Base-by-base conservation (phyloP, 2,888 invertebrate species). In the Brachynemurus nebulosus region DNA sequence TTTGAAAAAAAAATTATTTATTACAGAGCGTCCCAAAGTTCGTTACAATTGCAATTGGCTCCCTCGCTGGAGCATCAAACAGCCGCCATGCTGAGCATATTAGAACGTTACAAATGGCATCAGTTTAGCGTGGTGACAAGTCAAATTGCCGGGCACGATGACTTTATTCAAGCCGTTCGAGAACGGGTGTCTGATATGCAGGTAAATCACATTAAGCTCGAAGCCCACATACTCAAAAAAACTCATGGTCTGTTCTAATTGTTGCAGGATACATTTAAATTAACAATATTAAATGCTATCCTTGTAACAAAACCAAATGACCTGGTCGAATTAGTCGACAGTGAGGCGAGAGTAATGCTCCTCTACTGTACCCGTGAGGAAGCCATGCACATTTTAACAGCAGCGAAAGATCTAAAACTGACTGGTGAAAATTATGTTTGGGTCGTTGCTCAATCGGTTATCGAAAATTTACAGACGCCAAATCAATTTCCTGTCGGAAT, bases 61-160 rank as follows among this genome's bases (percentile, higher is more conserved):
- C 96, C 97, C 49, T 91, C 93, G 44, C 78, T 97, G 55, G 90
- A 91, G 65, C 96, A 97, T 63, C 96, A 93, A 68, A 91, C 92
- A 33, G 85, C 88, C 42, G 95, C 95, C 44, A 95, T 96, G 92
- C 66, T 96, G 56, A 88, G 89, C 60, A 88, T 97, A 58, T 69
- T 97, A 59, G 86, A 88, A 65, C 76, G 95, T 53, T 96, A 96
- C 71, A 90, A 90, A 66, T 93, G 93, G 93, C 89, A 90, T 61
- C 88, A 91, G 63, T 92, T 93, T 67, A 86, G 90, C 54, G 86
- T 95, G 52, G 89, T 95, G 49, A 91, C 91, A 39, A 89, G 90
- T 48, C 84, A 88, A 59, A 89, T 92, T 53, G 91, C 92, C 46
- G 93, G 95, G 2, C 89, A 93, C 65, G 89, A 90, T 60, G 92